Evolutionary conservation across 1,140 invertebrate genomes (phyloP).

Genomic region (Argopecten irradians): DNA sequence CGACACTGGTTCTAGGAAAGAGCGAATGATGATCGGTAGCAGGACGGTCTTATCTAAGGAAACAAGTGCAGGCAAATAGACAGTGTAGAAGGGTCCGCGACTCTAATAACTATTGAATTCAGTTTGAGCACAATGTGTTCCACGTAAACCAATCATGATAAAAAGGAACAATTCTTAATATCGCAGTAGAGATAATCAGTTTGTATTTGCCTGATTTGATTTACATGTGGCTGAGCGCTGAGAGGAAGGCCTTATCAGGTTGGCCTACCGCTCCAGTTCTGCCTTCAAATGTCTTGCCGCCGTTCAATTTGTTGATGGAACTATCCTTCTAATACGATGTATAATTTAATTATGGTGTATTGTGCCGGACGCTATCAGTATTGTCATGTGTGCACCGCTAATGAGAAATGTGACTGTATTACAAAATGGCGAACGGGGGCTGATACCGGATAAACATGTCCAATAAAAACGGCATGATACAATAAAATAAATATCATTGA

Average conservation of each 20-base stretch:
- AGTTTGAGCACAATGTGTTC: conserved; percentile 9
- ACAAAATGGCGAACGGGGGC: conserved; percentile 3
- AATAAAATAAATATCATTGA: conserved; percentile 19
- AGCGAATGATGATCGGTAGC: neutral
- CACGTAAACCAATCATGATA: conserved; percentile 17
- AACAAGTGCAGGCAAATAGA: neutral
- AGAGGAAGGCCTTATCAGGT: neutral
- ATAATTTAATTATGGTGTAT: conserved; percentile 16
- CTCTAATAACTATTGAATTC: conserved; percentile 18
- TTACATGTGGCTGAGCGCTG: conserved; percentile 14
- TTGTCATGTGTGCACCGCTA: conserved; percentile 14
- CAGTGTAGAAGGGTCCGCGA: conserved; percentile 3
- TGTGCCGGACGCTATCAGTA: conserved; percentile 11
- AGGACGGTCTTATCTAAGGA: conserved; percentile 20
- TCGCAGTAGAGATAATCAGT: neutral
- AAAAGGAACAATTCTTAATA: conserved; percentile 19
- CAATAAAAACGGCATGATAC: conserved; percentile 17
- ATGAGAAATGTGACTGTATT: conserved; percentile 22
- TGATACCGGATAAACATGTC: neutral
- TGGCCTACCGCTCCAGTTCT: neutral
- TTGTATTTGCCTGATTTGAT: conserved; percentile 22
- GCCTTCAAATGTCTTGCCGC: conserved; percentile 20
- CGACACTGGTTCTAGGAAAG: neutral
- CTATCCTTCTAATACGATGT: neutral
- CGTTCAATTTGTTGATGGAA: conserved; percentile 21